Evolutionary conservation across 2,113 vertebrate species (phyloP), one percentile per base, ranked within the genome.

Genomic region (Nothobranchius furzeri): DNA sequence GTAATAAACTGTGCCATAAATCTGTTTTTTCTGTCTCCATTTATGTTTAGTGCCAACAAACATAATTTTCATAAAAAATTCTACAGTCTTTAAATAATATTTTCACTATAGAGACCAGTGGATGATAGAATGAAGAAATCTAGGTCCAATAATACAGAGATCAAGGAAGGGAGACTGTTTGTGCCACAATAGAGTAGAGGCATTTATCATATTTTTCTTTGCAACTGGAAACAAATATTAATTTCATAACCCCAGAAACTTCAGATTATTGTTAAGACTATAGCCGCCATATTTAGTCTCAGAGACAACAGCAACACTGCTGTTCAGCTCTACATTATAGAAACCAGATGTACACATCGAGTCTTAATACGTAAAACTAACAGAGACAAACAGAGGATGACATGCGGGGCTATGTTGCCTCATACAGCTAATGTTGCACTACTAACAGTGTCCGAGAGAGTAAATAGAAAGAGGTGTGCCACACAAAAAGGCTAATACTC

Each of bases 171-270:
- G 35, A 49, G 6, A 75, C 47, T 7, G 73, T 64, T 62, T 79
- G 88, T 81, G 86, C 87, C 85, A 79, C 68, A 70, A 78, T 63
- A 75, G 62, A 73, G 40, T 60, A 64, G 58, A 89, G 73, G 73
- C 69, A 79, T 76, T 53, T 24, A 48, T 64, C 5, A 47, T 66
- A 75, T 70, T 58, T 76, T 70, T 65, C 56, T 78, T 60, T 58
- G 59, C 61, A 45, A 36, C 75, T 60, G 58, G 37, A 84, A 70
- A 89, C 81, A 4, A 30, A 4, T 30, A 87, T 85, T 88, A 80
- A 81, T 82, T 70, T 88, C 6, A 15, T 47, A 36, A 52, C 36
- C 45, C 62, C 43, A 36, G 42, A 48, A 81, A 63, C 50, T 51
- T 63, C 62, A 68, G 7, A 4, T 50, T 42, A 57, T 15, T 57